Evolutionary conservation across 2,888 invertebrate species (phyloP).

Genomic region (Cacoxenus indagator): DNA sequence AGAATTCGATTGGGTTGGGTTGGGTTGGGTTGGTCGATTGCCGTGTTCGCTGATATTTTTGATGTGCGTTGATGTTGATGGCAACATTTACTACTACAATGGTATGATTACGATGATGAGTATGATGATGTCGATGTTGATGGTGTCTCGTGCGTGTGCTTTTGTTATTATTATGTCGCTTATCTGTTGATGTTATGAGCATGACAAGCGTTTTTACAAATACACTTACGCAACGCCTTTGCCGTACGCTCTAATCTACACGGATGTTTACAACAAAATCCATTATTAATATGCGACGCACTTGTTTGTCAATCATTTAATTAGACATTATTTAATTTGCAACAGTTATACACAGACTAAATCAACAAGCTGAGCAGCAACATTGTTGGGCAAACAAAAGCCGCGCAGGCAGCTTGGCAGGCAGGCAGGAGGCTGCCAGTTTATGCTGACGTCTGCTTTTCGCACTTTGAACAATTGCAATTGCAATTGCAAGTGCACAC

Average conservation of each 20-base stretch:
- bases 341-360: neutral
- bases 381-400: neutral
- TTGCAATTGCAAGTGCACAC: neutral
- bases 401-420: too few relatives aligned
- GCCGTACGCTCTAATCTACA: neutral
- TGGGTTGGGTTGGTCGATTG: neutral
- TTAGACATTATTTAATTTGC: neutral
- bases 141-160: neutral
- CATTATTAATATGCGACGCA: neutral
- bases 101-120: neutral
- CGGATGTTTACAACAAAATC: neutral
- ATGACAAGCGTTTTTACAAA: slow-evolving; percentile 4
- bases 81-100: neutral
- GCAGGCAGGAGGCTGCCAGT: neutral
- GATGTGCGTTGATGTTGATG: neutral
- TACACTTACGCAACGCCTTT: slow-evolving; percentile 3
- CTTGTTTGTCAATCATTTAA: slow-evolving; percentile 1
- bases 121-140: neutral
- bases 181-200: neutral
- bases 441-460: slow-evolving; percentile 4
- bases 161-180: neutral
- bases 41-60: neutral
- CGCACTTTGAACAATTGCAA: neutral
- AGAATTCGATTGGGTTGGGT: neutral
- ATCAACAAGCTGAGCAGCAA: neutral